Evolutionary conservation across 2,888 invertebrate species (phyloP).

Genomic region (Aradus depressus): DNA sequence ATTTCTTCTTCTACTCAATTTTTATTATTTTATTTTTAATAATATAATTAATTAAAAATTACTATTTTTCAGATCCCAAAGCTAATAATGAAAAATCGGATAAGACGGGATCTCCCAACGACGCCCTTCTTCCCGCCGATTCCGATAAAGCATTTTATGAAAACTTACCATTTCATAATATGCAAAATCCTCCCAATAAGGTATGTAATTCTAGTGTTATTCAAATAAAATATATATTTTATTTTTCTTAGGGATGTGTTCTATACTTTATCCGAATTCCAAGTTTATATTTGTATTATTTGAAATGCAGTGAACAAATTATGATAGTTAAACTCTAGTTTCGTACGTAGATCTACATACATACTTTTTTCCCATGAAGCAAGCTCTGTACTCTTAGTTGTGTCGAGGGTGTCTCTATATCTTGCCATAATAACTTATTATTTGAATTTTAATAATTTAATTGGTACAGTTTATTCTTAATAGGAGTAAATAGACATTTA

Average conservation of each 20-base stretch:
- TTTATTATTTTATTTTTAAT: neutral
- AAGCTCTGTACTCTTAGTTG: too few relatives aligned
- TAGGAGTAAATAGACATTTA: too few relatives aligned
- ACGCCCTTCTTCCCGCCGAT: conserved; percentile 51
- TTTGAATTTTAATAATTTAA: too few relatives aligned
- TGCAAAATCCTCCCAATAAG: conserved; percentile 89
- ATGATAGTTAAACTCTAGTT: too few relatives aligned
- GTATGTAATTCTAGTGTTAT: conserved; percentile 43
- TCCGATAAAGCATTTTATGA: conserved; percentile 75
- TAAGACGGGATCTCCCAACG: conserved; percentile 38
- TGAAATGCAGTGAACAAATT: too few relatives aligned
- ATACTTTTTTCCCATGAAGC: too few relatives aligned
- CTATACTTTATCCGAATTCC: neutral
- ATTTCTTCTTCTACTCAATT: conserved; percentile 6
- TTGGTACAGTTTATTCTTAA: too few relatives aligned
- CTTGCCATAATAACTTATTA: too few relatives aligned
- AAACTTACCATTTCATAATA: conserved; percentile 88
- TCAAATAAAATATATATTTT: neutral
- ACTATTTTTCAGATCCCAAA: conserved; percentile 39
- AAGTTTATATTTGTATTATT: neutral
- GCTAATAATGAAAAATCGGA: conserved; percentile 43
- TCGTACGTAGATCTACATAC: too few relatives aligned
- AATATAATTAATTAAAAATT: neutral
- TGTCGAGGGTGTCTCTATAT: too few relatives aligned
- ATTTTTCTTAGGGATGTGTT: neutral